phyloP scores from a whole-genome alignment of 2,888 invertebrate species.

The Abrostola triplasia region DNA sequence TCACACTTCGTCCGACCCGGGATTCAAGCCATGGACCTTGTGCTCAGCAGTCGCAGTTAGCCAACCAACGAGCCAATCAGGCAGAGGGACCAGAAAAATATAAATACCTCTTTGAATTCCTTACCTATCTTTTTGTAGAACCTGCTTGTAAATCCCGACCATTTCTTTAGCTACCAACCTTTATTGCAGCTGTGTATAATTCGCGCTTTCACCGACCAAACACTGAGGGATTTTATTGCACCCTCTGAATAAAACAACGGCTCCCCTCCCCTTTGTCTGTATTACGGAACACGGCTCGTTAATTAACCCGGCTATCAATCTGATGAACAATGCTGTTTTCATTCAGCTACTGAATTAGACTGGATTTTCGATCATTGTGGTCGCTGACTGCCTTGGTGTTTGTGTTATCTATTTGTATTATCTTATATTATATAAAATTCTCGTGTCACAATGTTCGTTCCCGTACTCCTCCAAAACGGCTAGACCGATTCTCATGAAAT shows the following conservation, averaged over 20 bases:
- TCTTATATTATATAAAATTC: too few species aligned
- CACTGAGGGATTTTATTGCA: conserved; percentile 37
- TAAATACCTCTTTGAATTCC: too few species aligned
- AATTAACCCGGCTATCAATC: conserved; percentile 64
- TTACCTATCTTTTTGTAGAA: too few species aligned
- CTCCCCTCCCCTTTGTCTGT: conserved; percentile 29
- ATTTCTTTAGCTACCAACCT: conserved; percentile 10
- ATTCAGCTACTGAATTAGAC: conserved; percentile 52
- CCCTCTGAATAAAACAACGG: conserved; percentile 25
- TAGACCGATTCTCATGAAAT: too few species aligned
- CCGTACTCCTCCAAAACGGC: too few species aligned
- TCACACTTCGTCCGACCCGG: too few species aligned
- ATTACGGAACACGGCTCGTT: conserved; percentile 53
- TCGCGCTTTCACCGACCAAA: conserved; percentile 24
- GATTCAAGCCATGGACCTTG: too few species aligned
- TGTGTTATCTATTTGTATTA: not conserved
- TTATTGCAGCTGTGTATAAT: conserved; percentile 19
- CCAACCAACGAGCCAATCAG: too few species aligned
- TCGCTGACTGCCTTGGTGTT: not conserved
- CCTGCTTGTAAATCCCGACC: not conserved
- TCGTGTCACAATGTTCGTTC: too few species aligned
- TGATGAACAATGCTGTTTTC: conserved; percentile 53
- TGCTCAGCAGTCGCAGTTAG: too few species aligned
- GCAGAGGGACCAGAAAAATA: too few species aligned
- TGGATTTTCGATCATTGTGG: conserved; percentile 33